Evolutionary conservation across 2,113 vertebrate genomes (phyloP).

Genomic region (Natator depressus): DNA sequence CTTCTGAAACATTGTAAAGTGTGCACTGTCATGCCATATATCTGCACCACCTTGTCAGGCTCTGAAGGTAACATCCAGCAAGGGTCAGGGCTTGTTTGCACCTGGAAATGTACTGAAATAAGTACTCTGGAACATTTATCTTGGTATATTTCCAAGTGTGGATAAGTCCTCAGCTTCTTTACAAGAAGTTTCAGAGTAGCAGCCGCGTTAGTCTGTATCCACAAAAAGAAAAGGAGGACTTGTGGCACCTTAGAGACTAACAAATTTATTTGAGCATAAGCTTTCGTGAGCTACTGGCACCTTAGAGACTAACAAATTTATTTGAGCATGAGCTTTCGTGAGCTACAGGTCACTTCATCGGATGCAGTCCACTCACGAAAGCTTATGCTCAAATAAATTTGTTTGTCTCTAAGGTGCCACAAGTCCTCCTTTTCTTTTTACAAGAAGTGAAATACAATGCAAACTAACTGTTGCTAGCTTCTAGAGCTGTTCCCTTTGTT

Average conservation of each 20-base stretch:
- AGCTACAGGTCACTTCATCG: no score
- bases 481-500: background rate
- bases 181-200: background rate
- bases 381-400: no score
- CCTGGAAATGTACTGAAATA: background rate
- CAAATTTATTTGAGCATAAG: no score
- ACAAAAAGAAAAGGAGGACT: no score
- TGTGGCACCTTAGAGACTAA: no score
- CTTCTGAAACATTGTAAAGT: background rate
- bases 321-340: no score
- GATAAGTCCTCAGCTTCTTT: background rate
- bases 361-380: no score
- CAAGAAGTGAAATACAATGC: background rate
- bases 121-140: background rate
- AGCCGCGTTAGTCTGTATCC: no score
- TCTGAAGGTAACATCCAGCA: background rate
- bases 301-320: no score
- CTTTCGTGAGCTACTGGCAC: no score
- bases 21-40: background rate
- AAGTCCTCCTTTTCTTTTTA: background rate
- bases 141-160: background rate
- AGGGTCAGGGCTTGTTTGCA: background rate
- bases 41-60: background rate
- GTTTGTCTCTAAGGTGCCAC: no score
- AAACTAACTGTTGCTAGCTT: background rate